These are phyloP conservation scores for Trogon melanurus DNA, from an alignment of 2,113 vertebrate genomes.

Conservation along the genomic window DNA sequence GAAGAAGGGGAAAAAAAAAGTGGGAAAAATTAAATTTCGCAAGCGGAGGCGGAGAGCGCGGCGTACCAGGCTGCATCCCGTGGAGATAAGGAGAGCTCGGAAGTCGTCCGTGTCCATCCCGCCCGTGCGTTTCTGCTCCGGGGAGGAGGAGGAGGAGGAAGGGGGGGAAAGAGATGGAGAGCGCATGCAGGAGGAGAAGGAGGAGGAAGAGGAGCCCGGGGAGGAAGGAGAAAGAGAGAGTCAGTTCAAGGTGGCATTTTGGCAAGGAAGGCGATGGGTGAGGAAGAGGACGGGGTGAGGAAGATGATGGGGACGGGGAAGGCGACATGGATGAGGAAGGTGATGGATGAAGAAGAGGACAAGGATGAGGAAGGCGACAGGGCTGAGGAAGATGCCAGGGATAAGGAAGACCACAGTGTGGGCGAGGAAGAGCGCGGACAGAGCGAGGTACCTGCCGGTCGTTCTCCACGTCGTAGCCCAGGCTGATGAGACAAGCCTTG, in stretches of 20 bases:
- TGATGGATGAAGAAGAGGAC: too few species aligned
- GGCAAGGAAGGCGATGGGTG: background rate
- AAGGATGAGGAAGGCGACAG: too few species aligned
- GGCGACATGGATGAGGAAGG: too few species aligned
- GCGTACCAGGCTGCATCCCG: background rate
- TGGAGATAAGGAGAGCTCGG: background rate
- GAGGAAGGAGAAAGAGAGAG: background rate
- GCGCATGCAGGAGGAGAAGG: too few species aligned
- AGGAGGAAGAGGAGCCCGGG: background rate
- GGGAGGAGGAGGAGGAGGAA: background rate
- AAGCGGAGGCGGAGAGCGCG: too few species aligned
- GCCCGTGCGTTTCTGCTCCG: background rate
- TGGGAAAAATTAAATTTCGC: too few species aligned
- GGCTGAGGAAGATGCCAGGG: background rate
- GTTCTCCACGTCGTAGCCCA: background rate
- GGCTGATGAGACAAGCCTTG: background rate
- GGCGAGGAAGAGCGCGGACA: background rate
- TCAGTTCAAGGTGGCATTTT: too few species aligned
- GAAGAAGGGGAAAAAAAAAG: background rate
- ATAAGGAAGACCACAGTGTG: background rate
- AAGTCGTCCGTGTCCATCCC: background rate
- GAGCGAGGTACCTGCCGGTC: background rate
- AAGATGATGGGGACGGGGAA: too few species aligned
- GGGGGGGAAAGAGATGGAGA: background rate
- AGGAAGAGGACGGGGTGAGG: background rate